Evolutionary conservation across 2,888 invertebrate species (phyloP).

Genomic region (Acanthosepion esculentum): DNA sequence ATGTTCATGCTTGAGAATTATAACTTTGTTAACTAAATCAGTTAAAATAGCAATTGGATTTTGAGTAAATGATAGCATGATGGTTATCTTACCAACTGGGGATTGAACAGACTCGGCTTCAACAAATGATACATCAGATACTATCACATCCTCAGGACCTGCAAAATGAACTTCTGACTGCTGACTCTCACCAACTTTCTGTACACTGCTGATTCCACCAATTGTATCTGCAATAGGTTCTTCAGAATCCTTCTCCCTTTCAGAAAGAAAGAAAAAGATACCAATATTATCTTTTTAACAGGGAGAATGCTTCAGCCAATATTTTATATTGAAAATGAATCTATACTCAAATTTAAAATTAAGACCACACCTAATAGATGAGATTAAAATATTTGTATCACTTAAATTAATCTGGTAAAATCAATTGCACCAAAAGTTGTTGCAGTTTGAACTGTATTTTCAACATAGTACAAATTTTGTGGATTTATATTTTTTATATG

Average conservation of each 20-base stretch:
- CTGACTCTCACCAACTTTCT: conserved; percentile 49
- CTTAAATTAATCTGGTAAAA: too few relatives aligned
- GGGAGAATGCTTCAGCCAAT: background rate
- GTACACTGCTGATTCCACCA: conserved; percentile 1
- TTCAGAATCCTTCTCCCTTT: conserved; percentile 39
- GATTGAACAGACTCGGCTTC: conserved; percentile 86
- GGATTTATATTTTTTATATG: too few relatives aligned
- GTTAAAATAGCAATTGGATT: background rate
- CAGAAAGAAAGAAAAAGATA: background rate
- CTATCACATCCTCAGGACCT: conserved; percentile 62
- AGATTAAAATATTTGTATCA: too few relatives aligned
- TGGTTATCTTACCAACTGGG: conserved; percentile 81
- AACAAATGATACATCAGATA: conserved; percentile 78
- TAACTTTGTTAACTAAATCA: background rate
- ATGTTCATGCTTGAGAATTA: background rate
- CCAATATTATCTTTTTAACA: background rate
- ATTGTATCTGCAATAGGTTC: conserved; percentile 34
- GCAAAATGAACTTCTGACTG: conserved; percentile 55
- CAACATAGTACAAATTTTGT: too few relatives aligned
- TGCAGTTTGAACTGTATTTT: too few relatives aligned
- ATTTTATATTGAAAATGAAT: too few relatives aligned
- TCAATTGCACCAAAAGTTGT: too few relatives aligned
- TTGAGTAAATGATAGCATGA: background rate
- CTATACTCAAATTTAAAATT: too few relatives aligned
- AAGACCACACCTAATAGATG: too few relatives aligned